phyloP scores from a whole-genome alignment of 2,888 invertebrate species.

The Luffia ferchaultella region DNA sequence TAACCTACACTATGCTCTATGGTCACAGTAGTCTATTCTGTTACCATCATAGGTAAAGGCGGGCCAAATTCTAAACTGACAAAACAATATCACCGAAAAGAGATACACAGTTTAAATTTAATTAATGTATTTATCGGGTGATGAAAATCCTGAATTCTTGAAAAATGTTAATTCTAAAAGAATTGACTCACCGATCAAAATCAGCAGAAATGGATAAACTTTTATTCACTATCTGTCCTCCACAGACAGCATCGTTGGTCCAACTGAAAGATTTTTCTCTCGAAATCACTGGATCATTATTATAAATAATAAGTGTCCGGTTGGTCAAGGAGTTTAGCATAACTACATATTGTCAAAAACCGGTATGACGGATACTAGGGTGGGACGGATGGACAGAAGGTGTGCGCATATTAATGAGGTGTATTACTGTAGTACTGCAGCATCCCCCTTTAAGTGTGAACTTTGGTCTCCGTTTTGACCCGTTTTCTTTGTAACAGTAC shows the following conservation, averaged over 20 bases:
- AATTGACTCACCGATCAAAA: too few species aligned
- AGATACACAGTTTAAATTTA: too few species aligned
- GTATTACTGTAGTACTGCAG: constrained; percentile 46
- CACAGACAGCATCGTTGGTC: neutral
- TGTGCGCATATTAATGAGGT: constrained; percentile 58
- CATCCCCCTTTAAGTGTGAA: constrained; percentile 46
- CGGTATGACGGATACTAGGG: constrained; percentile 29
- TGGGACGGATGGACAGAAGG: constrained; percentile 32
- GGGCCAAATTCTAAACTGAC: too few species aligned
- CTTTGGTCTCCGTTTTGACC: constrained; percentile 46
- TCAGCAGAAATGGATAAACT: too few species aligned
- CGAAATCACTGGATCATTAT: neutral
- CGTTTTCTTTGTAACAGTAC: constrained; percentile 34
- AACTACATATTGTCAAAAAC: constrained; percentile 55
- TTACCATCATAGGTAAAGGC: too few species aligned
- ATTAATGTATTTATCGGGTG: too few species aligned
- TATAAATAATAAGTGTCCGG: constrained; percentile 52
- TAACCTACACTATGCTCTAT: too few species aligned
- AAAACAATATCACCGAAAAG: too few species aligned
- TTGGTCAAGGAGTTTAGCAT: constrained; percentile 64
- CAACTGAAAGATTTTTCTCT: neutral
- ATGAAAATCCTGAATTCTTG: too few species aligned
- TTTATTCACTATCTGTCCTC: too few species aligned
- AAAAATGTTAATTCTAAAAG: too few species aligned
- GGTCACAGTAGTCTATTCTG: too few species aligned